These are phyloP conservation scores for Sorex fumeus DNA, from an alignment of 2,113 vertebrate genomes.

Conservation along the genomic window DNA sequence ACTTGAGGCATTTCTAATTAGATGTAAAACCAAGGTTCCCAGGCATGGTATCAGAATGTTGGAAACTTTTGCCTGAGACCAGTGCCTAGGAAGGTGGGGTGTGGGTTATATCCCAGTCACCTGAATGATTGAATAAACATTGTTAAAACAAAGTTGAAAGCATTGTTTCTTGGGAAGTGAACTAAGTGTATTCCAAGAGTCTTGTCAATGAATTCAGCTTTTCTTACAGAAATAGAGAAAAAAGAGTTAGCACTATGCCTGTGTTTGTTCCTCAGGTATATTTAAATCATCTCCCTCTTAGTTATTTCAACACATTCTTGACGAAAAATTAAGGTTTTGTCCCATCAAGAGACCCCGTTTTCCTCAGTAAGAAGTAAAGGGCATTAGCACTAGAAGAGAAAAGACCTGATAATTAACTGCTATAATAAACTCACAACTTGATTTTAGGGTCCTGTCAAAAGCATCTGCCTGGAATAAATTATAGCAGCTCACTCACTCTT, in stretches of 20 bases:
- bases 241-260: conserved; percentile 47
- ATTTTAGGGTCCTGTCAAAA: conserved; percentile 93
- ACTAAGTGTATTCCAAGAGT: conserved; percentile 74
- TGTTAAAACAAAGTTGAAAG: conserved; percentile 86
- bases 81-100: conserved; percentile 18
- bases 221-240: conserved; percentile 63
- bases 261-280: conserved; percentile 75
- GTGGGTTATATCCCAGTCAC: conserved; percentile 71
- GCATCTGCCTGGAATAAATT: conserved; percentile 94
- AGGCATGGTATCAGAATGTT: neutral
- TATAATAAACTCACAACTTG: conserved; percentile 90
- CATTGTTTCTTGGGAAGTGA: conserved; percentile 69
- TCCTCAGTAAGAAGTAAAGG: conserved; percentile 85
- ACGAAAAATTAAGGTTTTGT: conserved; percentile 85
- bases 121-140: conserved; percentile 85
- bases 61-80: conserved; percentile 28
- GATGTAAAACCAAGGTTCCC: neutral
- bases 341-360: conserved; percentile 80
- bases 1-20: conserved; percentile 50
- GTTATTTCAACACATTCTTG: conserved; percentile 82
- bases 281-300: conserved; percentile 80
- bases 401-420: conserved; percentile 88
- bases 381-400: conserved; percentile 86
- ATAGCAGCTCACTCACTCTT: conserved; percentile 78
- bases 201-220: conserved; percentile 83